A percentile compares a stretch with the other conserved stretches of the same genome.
phyloP scores from a whole-genome alignment of 2,113 vertebrate genomes.

The Anarrhichthys ocellatus region DNA sequence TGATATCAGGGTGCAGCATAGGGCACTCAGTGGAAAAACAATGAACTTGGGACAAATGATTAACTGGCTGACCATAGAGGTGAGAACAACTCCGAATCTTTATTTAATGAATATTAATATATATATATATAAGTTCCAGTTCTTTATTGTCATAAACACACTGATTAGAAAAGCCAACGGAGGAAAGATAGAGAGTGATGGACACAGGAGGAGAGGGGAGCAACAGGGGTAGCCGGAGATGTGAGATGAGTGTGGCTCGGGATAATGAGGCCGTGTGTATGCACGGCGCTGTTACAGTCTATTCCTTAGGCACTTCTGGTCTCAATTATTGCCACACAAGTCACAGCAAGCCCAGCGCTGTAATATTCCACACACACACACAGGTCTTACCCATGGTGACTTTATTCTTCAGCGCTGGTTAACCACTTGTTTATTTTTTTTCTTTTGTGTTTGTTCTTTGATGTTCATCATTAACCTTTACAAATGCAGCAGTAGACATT shows the following conservation, averaged over 20 bases:
- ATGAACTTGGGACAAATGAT: background rate
- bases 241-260: conserved; percentile 41
- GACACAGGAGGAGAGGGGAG: conserved; percentile 21
- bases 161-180: conserved; percentile 5
- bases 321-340: conserved; percentile 68
- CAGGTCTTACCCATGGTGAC: conserved; percentile 36
- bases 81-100: background rate
- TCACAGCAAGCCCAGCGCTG: conserved; percentile 44
- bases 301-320: conserved; percentile 58
- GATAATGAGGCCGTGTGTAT: conserved; percentile 73
- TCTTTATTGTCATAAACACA: background rate
- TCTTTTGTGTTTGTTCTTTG: conserved; percentile 38
- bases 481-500: conserved; percentile 28
- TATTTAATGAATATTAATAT: conserved; percentile 1
- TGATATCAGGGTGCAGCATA: background rate
- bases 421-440: conserved; percentile 51
- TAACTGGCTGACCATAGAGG: background rate
- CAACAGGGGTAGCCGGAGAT: conserved; percentile 27
- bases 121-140: background rate
- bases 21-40: background rate
- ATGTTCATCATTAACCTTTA: conserved; percentile 71
- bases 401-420: conserved; percentile 32
- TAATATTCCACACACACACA: conserved; percentile 33
- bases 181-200: background rate
- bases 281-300: conserved; percentile 32